Evolutionary conservation across 2,888 invertebrate genomes (phyloP).

Genomic region (Euphydryas editha): DNA sequence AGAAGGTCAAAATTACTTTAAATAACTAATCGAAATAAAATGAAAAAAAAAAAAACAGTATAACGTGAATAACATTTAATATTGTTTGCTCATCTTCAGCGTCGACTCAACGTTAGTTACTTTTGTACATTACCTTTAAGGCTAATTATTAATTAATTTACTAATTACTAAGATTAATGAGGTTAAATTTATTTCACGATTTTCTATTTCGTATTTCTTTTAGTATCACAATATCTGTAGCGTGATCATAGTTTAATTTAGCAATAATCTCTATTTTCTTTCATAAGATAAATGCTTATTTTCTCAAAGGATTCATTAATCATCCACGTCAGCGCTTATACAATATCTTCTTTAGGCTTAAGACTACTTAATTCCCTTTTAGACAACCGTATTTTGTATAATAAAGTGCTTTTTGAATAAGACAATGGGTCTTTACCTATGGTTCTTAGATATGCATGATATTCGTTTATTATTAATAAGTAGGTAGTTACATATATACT

Average conservation of each 20-base stretch:
- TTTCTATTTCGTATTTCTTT: too few relatives aligned
- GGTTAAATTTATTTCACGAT: too few relatives aligned
- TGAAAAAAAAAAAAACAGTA: too few relatives aligned
- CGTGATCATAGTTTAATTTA: not conserved
- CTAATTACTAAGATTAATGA: too few relatives aligned
- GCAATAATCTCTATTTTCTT: not conserved
- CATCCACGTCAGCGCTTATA: slow-evolving; percentile 42
- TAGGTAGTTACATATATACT: not conserved
- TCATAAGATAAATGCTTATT: slow-evolving; percentile 32
- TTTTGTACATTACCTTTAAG: too few relatives aligned
- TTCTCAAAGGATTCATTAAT: slow-evolving; percentile 43
- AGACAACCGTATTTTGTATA: slow-evolving; percentile 42
- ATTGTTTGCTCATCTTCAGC: too few relatives aligned
- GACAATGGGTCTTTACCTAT: slow-evolving; percentile 32
- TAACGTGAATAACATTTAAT: too few relatives aligned
- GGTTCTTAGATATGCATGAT: not conserved
- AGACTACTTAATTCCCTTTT: slow-evolving; percentile 42
- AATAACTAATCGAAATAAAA: too few relatives aligned
- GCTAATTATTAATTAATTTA: too few relatives aligned
- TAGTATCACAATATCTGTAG: not conserved
- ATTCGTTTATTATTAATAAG: not conserved
- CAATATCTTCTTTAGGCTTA: slow-evolving; percentile 40
- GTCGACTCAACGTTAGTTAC: too few relatives aligned
- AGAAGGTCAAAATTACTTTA: too few relatives aligned
- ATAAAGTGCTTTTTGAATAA: slow-evolving; percentile 42